Base-by-base conservation (phyloP, 2,888 invertebrate genomes). In the Troglohyphantes excavatus region DNA sequence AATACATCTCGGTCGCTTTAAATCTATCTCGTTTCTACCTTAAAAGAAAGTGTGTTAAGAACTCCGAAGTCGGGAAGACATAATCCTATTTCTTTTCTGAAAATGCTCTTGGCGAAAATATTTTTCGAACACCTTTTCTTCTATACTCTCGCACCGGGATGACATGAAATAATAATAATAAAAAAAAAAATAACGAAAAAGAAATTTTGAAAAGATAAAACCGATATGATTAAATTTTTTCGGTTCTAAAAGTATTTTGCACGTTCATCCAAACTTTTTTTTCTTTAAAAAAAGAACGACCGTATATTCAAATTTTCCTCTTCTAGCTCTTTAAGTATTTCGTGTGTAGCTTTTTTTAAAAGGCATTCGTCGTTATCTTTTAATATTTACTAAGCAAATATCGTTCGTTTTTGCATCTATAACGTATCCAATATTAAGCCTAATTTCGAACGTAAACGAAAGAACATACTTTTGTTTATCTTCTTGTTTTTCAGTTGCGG, bases 211-310 rank as follows among this genome's bases (percentile, higher is more conserved):
- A 73, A 84, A 84, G 84, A 84, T 84, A 84, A 84, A 84, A 84
- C 84, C 75, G 75, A 84, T 84, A 84, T 75, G 84, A 84, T 84
- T 84, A 84, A 75, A 84, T 84, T 76, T 84, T 75, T 84, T 78
- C 21, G 5, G 17, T 43, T 46, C 33, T 11, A 26, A 43, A 81
- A 72, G 70, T 70, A 61, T 70, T 82, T 82, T 68, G 67, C 82
- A 70, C 70, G 39, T 67, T 81, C 81, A 59, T 72, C 68, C 61
- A 17, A 13, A 53, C 53, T 53, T 53, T 53, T 1, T 13, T 53
- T 39, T 53, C 6, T 53, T 53, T 53, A 5, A n/a, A 13, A 5
- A 2, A 46, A 33, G 29, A 68, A 53, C 33, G 33, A n/a, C 19
- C 70, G 70, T 72, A 72, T 82, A 70, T 82, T 82, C 61, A 82